phyloP scores from a whole-genome alignment of 2,888 invertebrate genomes.

The Sarcophaga carnaria region DNA sequence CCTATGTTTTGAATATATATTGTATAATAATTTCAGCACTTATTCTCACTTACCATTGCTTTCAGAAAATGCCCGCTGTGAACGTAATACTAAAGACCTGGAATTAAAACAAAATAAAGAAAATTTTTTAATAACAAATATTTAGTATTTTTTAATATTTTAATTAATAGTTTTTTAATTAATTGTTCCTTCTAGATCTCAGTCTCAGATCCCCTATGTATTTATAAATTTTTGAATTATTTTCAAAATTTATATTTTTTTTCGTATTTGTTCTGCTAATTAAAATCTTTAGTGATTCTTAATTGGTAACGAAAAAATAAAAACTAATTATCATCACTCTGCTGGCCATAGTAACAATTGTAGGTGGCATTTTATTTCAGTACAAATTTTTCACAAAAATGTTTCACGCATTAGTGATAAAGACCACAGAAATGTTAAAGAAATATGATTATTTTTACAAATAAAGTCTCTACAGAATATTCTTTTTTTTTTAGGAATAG shows the following conservation, averaged over 20 bases:
- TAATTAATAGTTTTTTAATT: too few species aligned
- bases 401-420: constrained; percentile 51
- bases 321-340: constrained; percentile 26
- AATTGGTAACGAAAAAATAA: constrained; percentile 29
- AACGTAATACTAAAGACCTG: constrained; percentile 81
- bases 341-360: background rate
- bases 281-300: constrained; percentile 14
- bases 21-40: background rate
- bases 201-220: too few species aligned
- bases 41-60: constrained; percentile 79
- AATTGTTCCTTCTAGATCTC: too few species aligned
- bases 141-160: too few species aligned
- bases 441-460: constrained; percentile 13
- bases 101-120: constrained; percentile 70
- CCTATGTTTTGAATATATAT: too few species aligned
- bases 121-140: background rate
- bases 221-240: too few species aligned
- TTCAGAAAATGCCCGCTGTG: constrained; percentile 80
- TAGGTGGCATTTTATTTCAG: constrained; percentile 37
- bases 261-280: constrained; percentile 3
- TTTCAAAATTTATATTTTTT: background rate
- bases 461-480: background rate
- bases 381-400: constrained; percentile 14
- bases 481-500: too few species aligned
- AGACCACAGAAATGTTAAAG: constrained; percentile 23